phyloP scores from a whole-genome alignment of 1,140 invertebrate species.

The Octopus sinensis region DNA sequence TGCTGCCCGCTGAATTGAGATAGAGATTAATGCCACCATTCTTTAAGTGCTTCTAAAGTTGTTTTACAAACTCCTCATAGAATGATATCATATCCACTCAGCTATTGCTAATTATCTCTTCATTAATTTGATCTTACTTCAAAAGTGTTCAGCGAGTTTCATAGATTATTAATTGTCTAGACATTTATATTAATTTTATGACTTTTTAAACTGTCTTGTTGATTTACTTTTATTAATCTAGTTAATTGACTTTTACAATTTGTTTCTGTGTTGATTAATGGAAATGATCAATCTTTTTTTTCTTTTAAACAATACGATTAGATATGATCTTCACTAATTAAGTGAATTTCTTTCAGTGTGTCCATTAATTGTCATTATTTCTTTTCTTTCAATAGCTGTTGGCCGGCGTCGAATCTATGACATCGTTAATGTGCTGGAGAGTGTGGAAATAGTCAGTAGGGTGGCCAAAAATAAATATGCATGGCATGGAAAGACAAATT shows the following conservation, averaged over 20 bases:
- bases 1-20: too few relatives aligned
- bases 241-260: neutral
- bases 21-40: too few relatives aligned
- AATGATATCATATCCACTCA: too few relatives aligned
- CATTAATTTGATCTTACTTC: too few relatives aligned
- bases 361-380: neutral
- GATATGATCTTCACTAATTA: too few relatives aligned
- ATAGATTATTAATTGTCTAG: too few relatives aligned
- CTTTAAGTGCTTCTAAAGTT: too few relatives aligned
- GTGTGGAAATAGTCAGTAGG: slow-evolving; percentile 68
- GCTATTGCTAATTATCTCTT: too few relatives aligned
- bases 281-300: slow-evolving; percentile 3
- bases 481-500: slow-evolving; percentile 59
- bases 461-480: slow-evolving; percentile 59
- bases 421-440: slow-evolving; percentile 74
- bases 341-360: neutral
- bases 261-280: neutral
- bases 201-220: too few relatives aligned
- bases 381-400: slow-evolving; percentile 43
- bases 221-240: neutral
- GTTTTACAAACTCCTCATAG: too few relatives aligned
- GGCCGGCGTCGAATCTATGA: slow-evolving; percentile 74
- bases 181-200: too few relatives aligned
- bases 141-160: too few relatives aligned
- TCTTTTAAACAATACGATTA: neutral